These are phyloP conservation scores for Pterois miles DNA, from an alignment of 2,797 vertebrate genomes.

Conservation along the genomic window DNA sequence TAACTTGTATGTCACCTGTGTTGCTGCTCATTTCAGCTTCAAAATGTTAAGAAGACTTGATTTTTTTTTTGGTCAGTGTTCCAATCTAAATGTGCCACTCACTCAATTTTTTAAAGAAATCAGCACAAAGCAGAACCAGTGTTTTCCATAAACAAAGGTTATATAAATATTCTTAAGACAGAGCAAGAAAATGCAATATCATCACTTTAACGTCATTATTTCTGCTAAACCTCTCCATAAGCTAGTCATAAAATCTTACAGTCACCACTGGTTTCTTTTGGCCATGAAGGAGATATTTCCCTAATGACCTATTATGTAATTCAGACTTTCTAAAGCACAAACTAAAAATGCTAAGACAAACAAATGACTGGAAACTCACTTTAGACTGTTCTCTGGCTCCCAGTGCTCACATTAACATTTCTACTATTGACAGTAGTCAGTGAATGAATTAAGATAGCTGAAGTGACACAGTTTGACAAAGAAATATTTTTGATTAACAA, in stretches of 20 bases:
- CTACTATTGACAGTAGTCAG: neutral
- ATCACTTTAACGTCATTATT: neutral
- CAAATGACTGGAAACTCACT: neutral
- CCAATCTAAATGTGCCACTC: neutral
- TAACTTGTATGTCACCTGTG: neutral
- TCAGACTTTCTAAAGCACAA: conserved; percentile 1
- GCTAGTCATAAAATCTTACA: neutral
- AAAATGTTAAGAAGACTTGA: neutral
- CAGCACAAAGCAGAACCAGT: neutral
- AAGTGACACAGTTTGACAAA: neutral
- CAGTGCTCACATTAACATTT: neutral
- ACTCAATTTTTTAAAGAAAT: neutral
- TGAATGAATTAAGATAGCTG: neutral
- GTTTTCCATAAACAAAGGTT: neutral
- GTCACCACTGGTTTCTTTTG: neutral
- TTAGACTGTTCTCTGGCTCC: neutral
- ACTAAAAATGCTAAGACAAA: neutral
- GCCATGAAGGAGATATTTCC: conserved; percentile 1
- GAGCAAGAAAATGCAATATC: neutral
- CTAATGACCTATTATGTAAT: neutral
- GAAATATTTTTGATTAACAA: neutral
- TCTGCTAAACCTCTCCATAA: neutral
- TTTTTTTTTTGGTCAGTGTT: neutral
- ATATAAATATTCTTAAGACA: neutral
- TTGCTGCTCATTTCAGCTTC: neutral